phyloP scores from a whole-genome alignment of 2,797 vertebrate genomes.

The Hephaestus fuliginosus region DNA sequence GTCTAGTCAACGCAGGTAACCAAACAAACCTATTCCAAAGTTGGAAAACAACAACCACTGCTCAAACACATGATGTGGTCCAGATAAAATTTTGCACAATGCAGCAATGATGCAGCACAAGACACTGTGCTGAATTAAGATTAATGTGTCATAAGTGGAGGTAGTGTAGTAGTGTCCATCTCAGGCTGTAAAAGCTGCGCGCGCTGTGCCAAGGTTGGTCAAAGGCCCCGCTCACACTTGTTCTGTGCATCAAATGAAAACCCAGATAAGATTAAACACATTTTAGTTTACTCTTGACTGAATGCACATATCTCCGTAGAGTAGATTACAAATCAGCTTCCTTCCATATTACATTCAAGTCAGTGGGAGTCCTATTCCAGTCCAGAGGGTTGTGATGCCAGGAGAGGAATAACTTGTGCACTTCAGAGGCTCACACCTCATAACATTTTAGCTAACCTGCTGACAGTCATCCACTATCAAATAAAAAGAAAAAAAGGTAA shows the following conservation, averaged over 20 bases:
- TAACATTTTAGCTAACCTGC: not conserved
- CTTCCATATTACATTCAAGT: not conserved
- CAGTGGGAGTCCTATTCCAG: not conserved
- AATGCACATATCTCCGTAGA: not conserved
- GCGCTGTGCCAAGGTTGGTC: not conserved
- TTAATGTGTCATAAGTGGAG: not conserved
- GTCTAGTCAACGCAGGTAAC: not conserved
- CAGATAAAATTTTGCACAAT: not conserved
- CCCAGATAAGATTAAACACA: not conserved
- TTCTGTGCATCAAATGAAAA: not conserved
- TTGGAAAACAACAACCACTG: not conserved
- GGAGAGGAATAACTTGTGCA: not conserved
- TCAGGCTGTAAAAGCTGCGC: not conserved
- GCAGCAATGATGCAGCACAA: not conserved
- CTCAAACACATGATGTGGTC: not conserved
- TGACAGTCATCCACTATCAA: not conserved
- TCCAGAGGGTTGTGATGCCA: not conserved
- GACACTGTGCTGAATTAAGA: not conserved
- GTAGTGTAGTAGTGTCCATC: not conserved
- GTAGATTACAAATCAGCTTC: not conserved
- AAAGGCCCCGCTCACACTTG: not conserved
- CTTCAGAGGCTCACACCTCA: not conserved
- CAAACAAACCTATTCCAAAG: not conserved
- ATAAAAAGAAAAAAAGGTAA: too few relatives aligned
- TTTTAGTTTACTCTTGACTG: not conserved